phyloP scores from a whole-genome alignment of 2,113 vertebrate species.

The Ceuthmochares aereus region DNA sequence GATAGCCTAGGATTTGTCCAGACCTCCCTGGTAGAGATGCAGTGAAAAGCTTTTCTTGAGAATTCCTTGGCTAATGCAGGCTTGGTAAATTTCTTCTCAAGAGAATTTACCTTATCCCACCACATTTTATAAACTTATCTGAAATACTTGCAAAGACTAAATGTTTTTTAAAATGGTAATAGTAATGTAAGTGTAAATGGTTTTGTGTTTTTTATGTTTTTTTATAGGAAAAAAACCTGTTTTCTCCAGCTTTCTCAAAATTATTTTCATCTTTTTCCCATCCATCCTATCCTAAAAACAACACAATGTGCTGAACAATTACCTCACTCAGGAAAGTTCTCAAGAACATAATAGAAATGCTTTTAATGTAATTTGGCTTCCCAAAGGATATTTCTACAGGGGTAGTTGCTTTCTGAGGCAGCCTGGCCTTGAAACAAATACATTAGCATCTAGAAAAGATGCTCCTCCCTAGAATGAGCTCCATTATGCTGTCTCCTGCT shows the following conservation, averaged over 20 bases:
- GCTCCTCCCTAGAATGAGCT: background rate
- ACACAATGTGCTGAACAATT: background rate
- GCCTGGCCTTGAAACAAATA: background rate
- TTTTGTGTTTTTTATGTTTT: background rate
- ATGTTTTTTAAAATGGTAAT: background rate
- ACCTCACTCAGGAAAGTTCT: background rate
- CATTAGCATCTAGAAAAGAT: background rate
- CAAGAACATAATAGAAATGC: slow-evolving; percentile 19
- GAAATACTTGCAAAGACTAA: background rate
- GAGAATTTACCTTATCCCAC: background rate
- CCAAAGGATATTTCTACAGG: background rate
- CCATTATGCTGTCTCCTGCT: background rate
- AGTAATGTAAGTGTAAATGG: background rate
- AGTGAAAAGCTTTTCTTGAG: background rate
- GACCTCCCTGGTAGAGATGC: background rate
- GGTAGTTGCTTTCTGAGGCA: background rate
- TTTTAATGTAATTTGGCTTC: slow-evolving; percentile 33
- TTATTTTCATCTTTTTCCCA: slow-evolving; percentile 5
- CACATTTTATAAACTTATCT: background rate
- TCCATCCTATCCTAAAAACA: slow-evolving; percentile 19
- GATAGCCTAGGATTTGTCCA: background rate
- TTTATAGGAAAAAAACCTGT: background rate
- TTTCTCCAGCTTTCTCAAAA: slow-evolving; percentile 44
- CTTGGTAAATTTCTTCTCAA: background rate
- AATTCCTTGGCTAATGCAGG: background rate